Conservation (phyloP, 2,113 vertebrate genomes). For the Ploceus nigricollis region DNA sequence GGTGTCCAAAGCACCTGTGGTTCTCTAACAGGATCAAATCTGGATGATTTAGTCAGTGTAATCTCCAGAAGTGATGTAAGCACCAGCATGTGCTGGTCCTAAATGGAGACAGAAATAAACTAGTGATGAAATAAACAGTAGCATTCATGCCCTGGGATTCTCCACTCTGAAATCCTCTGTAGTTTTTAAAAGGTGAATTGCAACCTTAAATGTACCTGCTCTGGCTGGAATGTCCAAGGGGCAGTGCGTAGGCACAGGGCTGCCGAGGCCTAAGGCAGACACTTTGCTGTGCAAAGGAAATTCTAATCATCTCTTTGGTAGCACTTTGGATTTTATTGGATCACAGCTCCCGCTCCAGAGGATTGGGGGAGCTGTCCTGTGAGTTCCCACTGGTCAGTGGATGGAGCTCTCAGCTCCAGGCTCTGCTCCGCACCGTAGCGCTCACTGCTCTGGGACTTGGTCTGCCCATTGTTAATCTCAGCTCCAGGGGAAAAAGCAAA, state of each 20-base stretch:
- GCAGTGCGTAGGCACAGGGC: accelerated
- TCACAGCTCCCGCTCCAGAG: background rate
- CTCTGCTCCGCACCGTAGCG: accelerated
- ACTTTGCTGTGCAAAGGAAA: background rate
- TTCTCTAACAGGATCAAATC: background rate
- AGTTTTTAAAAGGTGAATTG: background rate
- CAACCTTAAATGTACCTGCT: background rate
- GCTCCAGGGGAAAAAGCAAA: background rate
- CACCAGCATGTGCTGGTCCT: background rate
- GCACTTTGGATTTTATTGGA: background rate
- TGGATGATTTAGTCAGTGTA: background rate
- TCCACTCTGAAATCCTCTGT: background rate
- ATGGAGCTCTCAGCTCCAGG: background rate
- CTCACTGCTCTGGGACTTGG: background rate
- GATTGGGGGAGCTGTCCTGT: background rate
- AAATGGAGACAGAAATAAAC: background rate
- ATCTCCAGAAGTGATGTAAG: background rate
- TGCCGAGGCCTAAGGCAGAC: background rate
- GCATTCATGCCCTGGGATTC: background rate
- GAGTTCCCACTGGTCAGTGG: background rate
- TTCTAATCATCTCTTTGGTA: background rate
- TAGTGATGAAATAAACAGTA: background rate
- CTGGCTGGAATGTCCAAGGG: background rate
- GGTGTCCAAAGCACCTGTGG: background rate
- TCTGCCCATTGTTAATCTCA: background rate